Base-by-base conservation (phyloP, 2,888 invertebrate genomes). In the Charanyca ferruginea region DNA sequence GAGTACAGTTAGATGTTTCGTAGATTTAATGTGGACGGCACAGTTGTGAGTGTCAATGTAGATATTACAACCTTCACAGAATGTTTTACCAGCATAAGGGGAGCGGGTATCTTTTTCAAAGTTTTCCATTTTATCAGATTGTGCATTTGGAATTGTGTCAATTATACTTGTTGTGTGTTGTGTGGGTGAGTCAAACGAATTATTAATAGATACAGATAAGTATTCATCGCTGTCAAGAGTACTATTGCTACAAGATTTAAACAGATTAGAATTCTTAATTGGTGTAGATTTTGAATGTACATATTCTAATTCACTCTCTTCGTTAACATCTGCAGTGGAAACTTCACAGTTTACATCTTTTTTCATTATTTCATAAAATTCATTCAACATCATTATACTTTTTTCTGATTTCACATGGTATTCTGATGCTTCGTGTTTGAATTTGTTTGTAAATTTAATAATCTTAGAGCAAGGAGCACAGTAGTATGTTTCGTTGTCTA, bases 381-480 rank as follows among this genome's bases (percentile, higher is more conserved):
- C 32, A n/a, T 35, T 42, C 6, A 51, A 7, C 2, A 65, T 8
- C 5, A 11, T 35, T 0, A 25, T 11, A 0, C 55, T 3, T 3
- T 80, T 53, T 11, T 38, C 2, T 16, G 55, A 63, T 58, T 65
- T 65, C 0, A 6, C 9, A 22, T 79, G 79, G 22, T 60, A 52
- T 0, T 16, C 22, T 0, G 81, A 45, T 11, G 7, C 7, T 22
- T 77, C 62, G 8, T 80, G 79, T 32, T 53, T 60, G 2, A 38
- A 3, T 62, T 57, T 66, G 16, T 68, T 52, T 32, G 61, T 16
- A 13, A 52, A 9, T 23, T 32, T 42, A 3, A 80, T 38, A 18
- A 62, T 25, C 22, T 65, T 77, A 0, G 55, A 80, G 28, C 79
- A 79, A 4, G 42, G 9, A 0, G 18, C 60, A 16, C 79, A 79